Evolutionary conservation across 2,113 vertebrate species (phyloP).

Genomic region (Gymnorhina tibicen): DNA sequence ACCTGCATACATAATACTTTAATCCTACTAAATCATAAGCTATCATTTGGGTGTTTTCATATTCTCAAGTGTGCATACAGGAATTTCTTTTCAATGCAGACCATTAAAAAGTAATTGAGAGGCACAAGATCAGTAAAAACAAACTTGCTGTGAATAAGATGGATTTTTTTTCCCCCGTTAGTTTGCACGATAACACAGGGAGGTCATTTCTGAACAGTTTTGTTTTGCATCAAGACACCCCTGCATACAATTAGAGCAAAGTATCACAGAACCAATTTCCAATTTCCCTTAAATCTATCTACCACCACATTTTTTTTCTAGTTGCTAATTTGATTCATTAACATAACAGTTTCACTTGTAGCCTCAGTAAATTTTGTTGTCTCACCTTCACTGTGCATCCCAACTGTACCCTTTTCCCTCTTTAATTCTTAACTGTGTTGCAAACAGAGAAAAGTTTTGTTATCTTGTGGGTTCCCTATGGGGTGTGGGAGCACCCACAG

Average conservation of each 20-base stretch:
- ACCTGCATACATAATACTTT: conserved; percentile 67
- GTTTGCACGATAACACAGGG: neutral
- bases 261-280: neutral
- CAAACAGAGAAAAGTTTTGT: fast-evolving
- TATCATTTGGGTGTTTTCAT: conserved; percentile 64
- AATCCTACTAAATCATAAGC: conserved; percentile 61
- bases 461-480: neutral
- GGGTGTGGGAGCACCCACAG: neutral
- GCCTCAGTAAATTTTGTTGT: neutral
- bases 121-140: conserved; percentile 55
- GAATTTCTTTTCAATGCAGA: conserved; percentile 59
- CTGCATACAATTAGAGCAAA: neutral
- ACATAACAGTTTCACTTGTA: neutral
- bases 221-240: neutral
- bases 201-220: neutral
- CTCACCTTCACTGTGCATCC: neutral
- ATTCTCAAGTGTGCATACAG: conserved; percentile 48
- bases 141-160: conserved; percentile 52
- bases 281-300: neutral
- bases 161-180: neutral
- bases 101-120: conserved; percentile 68
- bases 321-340: conserved; percentile 9
- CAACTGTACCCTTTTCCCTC: neutral
- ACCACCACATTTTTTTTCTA: neutral
- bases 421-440: neutral